A percentile compares a stretch with the other conserved stretches of the same genome.
These are phyloP conservation scores for Timema cristinae DNA, from an alignment of 2,888 invertebrate species.

Conservation along the genomic window DNA sequence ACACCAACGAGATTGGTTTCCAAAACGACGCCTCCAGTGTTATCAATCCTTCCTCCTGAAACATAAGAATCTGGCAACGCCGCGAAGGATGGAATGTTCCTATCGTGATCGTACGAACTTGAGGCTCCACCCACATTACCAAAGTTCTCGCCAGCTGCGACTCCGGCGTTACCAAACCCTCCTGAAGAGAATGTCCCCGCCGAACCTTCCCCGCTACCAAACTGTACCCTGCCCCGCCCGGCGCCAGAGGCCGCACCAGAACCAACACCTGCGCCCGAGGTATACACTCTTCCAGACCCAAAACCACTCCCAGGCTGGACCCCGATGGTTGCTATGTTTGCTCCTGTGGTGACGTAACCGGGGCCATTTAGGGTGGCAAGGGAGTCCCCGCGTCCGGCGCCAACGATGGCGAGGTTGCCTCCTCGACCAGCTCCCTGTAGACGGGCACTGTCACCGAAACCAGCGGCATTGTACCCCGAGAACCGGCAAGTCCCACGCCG, in stretches of 20 bases:
- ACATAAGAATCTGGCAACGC: slow-evolving; percentile 40
- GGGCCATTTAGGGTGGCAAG: too few species aligned
- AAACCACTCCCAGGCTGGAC: too few species aligned
- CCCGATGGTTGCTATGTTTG: too few species aligned
- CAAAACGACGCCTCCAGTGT: slow-evolving; percentile 36
- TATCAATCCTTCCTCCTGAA: slow-evolving; percentile 39
- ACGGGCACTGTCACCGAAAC: not conserved
- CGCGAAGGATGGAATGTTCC: slow-evolving; percentile 38
- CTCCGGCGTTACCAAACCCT: slow-evolving; percentile 19
- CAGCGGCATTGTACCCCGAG: not conserved
- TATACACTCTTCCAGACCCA: too few species aligned
- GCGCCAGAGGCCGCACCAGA: not conserved
- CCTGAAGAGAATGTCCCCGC: slow-evolving; percentile 13
- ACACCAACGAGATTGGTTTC: slow-evolving; percentile 27
- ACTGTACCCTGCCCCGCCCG: not conserved
- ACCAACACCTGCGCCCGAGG: not conserved
- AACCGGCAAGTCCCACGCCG: not conserved
- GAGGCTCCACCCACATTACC: slow-evolving; percentile 33
- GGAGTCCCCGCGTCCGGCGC: too few species aligned
- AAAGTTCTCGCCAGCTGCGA: slow-evolving; percentile 50
- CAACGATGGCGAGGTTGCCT: too few species aligned
- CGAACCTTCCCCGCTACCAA: slow-evolving; percentile 5
- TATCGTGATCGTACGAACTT: slow-evolving; percentile 39
- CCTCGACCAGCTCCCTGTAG: not conserved
- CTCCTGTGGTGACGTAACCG: too few species aligned